Evolutionary conservation across 2,888 invertebrate species (phyloP).

Genomic region (Microplitis deprimator): DNA sequence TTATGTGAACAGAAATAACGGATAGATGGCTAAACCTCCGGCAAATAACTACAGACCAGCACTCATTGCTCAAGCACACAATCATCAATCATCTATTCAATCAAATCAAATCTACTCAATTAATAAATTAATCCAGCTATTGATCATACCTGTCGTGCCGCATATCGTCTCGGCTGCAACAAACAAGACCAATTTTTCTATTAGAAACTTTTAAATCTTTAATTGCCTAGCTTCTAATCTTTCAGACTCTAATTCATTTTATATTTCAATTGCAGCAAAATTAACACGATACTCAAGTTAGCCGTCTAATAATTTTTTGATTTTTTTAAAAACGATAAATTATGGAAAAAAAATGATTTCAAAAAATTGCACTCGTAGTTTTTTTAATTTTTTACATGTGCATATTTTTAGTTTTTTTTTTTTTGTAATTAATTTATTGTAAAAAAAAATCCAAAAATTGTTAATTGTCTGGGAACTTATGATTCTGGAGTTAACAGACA

Average conservation of each 20-base stretch:
- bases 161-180: slow-evolving; percentile 72
- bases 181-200: slow-evolving; percentile 64
- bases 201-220: slow-evolving; percentile 55
- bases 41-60: slow-evolving; percentile 70
- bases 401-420: too few relatives aligned
- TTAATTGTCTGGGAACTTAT: too few relatives aligned
- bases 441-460: too few relatives aligned
- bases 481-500: too few relatives aligned
- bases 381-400: too few relatives aligned
- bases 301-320: too few relatives aligned
- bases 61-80: slow-evolving; percentile 72
- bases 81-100: slow-evolving; percentile 68
- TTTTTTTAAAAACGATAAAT: too few relatives aligned
- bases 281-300: too few relatives aligned
- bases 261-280: background rate
- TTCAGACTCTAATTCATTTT: slow-evolving; percentile 24
- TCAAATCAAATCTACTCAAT: slow-evolving; percentile 66
- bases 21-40: slow-evolving; percentile 55
- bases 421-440: too few relatives aligned
- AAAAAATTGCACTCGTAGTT: too few relatives aligned
- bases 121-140: slow-evolving; percentile 56
- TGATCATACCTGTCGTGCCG: slow-evolving; percentile 71
- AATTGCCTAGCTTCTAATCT: slow-evolving; percentile 29
- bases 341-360: too few relatives aligned
- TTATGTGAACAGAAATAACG: slow-evolving; percentile 71